A percentile compares a stretch with the other conserved stretches of the same genome.
phyloP scores from a whole-genome alignment of 2,797 vertebrate genomes.

The Botia kubotai region DNA sequence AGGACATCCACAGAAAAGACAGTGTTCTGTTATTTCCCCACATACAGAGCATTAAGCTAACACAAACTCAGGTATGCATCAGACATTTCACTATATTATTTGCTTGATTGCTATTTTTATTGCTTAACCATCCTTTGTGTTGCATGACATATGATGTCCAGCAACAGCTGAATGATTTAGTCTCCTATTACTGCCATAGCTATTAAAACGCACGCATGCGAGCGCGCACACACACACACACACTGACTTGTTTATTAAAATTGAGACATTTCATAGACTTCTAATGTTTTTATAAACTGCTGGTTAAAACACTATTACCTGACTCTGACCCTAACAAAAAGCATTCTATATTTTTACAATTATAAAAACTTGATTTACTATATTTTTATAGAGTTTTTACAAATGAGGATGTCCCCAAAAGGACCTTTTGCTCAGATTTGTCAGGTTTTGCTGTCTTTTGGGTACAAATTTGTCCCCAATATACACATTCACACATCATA shows the following conservation, averaged over 20 bases:
- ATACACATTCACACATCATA: neutral
- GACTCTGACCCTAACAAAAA: no score
- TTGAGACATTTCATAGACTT: no score
- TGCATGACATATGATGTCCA: constrained; percentile 19
- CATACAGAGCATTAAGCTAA: constrained; percentile 90
- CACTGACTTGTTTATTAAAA: no score
- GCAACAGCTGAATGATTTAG: constrained; percentile 22
- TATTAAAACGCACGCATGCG: neutral
- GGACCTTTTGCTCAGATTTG: neutral
- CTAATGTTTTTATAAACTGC: no score
- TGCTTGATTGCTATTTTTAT: neutral
- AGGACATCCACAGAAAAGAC: constrained; percentile 81
- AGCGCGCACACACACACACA: no score
- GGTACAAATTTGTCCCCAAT: no score
- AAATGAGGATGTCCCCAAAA: no score
- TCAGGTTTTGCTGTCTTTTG: no score
- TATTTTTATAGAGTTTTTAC: no score
- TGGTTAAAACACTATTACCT: no score
- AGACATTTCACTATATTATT: neutral
- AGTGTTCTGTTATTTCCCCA: constrained; percentile 88
- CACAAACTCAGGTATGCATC: constrained; percentile 88
- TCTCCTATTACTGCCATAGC: constrained; percentile 16
- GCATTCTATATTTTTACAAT: no score
- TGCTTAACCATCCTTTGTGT: constrained; percentile 14
- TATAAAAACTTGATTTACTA: no score